Base-by-base conservation (phyloP, 2,113 vertebrate species). In the Lanius collurio region DNA sequence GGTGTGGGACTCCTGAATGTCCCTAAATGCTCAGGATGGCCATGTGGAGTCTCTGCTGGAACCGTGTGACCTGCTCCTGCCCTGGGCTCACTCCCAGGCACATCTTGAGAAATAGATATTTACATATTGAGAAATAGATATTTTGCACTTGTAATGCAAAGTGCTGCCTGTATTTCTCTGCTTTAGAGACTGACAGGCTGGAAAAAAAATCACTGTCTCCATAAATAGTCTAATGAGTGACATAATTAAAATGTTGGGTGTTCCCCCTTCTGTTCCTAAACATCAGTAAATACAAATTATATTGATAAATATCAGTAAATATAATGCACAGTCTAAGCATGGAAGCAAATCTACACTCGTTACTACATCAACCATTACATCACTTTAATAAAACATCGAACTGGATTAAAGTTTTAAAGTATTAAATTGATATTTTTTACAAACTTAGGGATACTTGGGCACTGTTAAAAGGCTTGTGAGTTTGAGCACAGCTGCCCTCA, bases 1-100 rank as follows among this genome's bases (percentile, higher is more conserved):
- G 19, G 1, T 37, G 30, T 10, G 59, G 46, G 52, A 10, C 19
- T 10, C 65, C 70, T n/a, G 7, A 1, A 4, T 1, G 15, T 1
- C 7, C 5, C 46, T 4, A 67, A 53, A n/a, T 6, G 5, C 30
- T 50, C 13, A 1, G 42, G 44, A 1, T 65, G 44, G 4, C 7
- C 4, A 0, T 9, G 13, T 6, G 23, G 1, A 47, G 13, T 5
- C 41, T 23, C 57, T 55, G 7, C 68, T 47, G 7, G 35, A 5
- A 9, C 11, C 33, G 20, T 14, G 11, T 22, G 21, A 42, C 19
- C 73, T 60, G 63, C n/a, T 15, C n/a, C 76, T 11, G 41, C 49
- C 13, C 55, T 2, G 13, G 47, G 33, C 47, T 78, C 63, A 4
- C 18, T 19, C 3, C 5, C 46, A n/a, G 30, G 16, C 19, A 30